A percentile compares a stretch with the other conserved stretches of the same genome.
These are phyloP conservation scores for Drosophila austrosaltans DNA, from an alignment of 2,888 invertebrate genomes.

Conservation along the genomic window DNA sequence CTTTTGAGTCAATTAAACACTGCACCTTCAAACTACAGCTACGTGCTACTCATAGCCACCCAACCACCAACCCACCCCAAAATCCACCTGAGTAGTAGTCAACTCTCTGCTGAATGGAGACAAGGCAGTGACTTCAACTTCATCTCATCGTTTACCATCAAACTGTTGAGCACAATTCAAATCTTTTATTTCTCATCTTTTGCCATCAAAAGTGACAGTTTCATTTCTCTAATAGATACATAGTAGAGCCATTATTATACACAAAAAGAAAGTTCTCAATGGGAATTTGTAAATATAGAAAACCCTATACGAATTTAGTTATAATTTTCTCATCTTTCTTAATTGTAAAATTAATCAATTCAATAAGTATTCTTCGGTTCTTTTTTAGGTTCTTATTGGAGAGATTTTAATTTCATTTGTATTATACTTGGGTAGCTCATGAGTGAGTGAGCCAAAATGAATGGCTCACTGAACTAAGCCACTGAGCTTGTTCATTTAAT, in stretches of 20 bases:
- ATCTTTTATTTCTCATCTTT: slow-evolving; percentile 5
- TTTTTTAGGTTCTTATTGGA: too few relatives aligned
- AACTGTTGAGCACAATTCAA: slow-evolving; percentile 28
- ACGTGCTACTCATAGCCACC: background rate
- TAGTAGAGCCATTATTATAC: background rate
- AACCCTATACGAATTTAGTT: too few relatives aligned
- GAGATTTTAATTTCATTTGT: too few relatives aligned
- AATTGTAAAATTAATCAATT: too few relatives aligned
- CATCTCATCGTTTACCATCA: slow-evolving; percentile 32
- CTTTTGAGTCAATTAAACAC: slow-evolving; percentile 70
- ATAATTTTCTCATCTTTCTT: too few relatives aligned
- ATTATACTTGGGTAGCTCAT: too few relatives aligned
- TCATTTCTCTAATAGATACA: slow-evolving; percentile 3
- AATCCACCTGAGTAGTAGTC: slow-evolving; percentile 10
- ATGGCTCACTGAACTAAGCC: too few relatives aligned
- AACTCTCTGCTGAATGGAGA: slow-evolving; percentile 32
- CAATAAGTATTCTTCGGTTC: too few relatives aligned
- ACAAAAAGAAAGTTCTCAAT: background rate
- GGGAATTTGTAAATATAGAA: background rate
- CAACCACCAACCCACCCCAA: background rate
- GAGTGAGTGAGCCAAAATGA: too few relatives aligned
- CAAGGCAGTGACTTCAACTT: slow-evolving; percentile 8
- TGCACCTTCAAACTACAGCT: slow-evolving; percentile 32
- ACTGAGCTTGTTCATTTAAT: too few relatives aligned
- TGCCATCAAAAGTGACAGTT: slow-evolving; percentile 31